Evolutionary conservation across 30 jellyfish, hydroid and myxozoan genomes (phyloP).

Genomic region (Phacellophora camtschatica): DNA sequence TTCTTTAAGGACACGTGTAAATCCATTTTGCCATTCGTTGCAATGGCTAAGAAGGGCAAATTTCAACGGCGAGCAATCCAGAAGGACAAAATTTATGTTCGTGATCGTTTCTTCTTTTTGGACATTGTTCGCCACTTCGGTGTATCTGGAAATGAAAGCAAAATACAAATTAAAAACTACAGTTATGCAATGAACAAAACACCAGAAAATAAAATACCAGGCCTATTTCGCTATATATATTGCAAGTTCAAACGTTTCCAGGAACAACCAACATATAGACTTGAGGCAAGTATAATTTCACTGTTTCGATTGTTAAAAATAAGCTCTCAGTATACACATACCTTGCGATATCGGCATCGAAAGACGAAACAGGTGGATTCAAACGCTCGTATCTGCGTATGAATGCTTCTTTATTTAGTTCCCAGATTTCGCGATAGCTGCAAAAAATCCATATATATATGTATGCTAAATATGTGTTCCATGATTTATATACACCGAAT

Average conservation of each 20-base stretch:
- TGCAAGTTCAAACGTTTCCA: too few relatives aligned
- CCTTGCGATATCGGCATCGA: slow-evolving; percentile 98
- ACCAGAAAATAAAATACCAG: too few relatives aligned
- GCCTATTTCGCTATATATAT: too few relatives aligned
- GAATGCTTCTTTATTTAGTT: slow-evolving; percentile 90
- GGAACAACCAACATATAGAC: too few relatives aligned
- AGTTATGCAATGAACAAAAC: too few relatives aligned
- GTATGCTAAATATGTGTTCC: neutral
- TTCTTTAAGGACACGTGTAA: slow-evolving; percentile 86
- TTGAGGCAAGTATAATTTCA: too few relatives aligned
- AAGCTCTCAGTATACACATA: neutral
- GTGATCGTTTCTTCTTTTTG: slow-evolving; percentile 93
- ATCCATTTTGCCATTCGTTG: slow-evolving; percentile 97
- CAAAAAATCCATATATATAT: neutral
- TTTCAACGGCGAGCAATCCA: slow-evolving; percentile 93
- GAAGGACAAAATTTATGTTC: slow-evolving; percentile 72
- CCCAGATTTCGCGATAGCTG: slow-evolving; percentile 96
- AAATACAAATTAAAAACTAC: too few relatives aligned
- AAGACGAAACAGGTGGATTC: slow-evolving; percentile 95
- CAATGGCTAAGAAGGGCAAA: slow-evolving; percentile 92
- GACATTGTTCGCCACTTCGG: slow-evolving; percentile 95
- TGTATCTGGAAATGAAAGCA: too few relatives aligned
- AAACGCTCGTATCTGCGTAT: slow-evolving; percentile 82
- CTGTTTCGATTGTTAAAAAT: too few relatives aligned
- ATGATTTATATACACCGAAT: neutral